Base-by-base conservation (phyloP, 2,113 vertebrate species). In the Neodon shergylaensis region DNA sequence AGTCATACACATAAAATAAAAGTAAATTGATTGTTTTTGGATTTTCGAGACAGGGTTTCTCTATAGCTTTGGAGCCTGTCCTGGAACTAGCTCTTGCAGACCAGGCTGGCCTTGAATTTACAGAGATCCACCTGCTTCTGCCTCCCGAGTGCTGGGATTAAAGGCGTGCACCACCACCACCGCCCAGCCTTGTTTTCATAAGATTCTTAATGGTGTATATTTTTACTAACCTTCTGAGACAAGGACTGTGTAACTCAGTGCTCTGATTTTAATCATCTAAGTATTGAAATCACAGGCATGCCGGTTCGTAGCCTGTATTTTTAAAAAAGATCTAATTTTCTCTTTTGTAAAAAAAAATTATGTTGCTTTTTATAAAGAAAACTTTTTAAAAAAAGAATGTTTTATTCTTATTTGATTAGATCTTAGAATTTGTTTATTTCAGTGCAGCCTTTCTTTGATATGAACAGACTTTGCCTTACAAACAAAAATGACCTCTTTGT, bases 371-470 rank as follows among this genome's bases (percentile, higher is more conserved):
- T 42, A 63, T 66, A 47, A 84, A 47, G 63, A 47, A 86, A 68
- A 33, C 17, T 82, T 93, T 92, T 74, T 36, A 74, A 39, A 73
- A 66, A 54, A 63, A 88, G 87, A 84, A 33, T 36, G 87, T 81
- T 74, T 92, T 31, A 42, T 19, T 73, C 1, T 81, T 66, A 1
- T 77, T 74, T 90, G 52, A 22, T 92, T 73, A 11, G 39, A 77
- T 73, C 92, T 77, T 83, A 77, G 70, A 88, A 63, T 88, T 84
- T 10, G 91, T 7, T 89, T 79, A 26, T 92, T 94, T 91, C n/a
- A 47, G 72, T 33, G 42, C 12, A 66, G 0, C 33, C 22, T 91
- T 65, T 7, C 47, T 13, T 78, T 88, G 8, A 31, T 74, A 10
- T 84, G 84, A 91, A 36, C 44, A 88, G 36, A 72, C 47, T 68